Conservation (phyloP, 1,140 invertebrate genomes). For the Holotrichia oblita region DNA sequence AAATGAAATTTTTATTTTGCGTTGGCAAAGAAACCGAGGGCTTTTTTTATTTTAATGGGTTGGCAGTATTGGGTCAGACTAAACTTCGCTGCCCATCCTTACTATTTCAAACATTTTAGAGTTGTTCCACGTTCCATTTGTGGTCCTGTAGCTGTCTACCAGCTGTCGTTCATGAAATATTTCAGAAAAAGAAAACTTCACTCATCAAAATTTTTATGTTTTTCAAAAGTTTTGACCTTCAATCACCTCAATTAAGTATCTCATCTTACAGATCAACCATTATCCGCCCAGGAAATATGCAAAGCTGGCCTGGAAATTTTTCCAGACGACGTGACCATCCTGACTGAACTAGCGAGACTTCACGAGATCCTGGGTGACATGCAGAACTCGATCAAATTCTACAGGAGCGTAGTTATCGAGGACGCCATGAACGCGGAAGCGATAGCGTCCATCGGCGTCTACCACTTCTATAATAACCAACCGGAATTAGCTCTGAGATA, state of each 20-base stretch:
- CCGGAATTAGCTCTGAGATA: slow-evolving; percentile 96
- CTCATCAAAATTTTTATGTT: no score
- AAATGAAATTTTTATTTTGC: no score
- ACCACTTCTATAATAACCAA: slow-evolving; percentile 98
- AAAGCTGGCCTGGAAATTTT: slow-evolving; percentile 85
- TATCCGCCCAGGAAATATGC: slow-evolving; percentile 89
- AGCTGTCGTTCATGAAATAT: no score
- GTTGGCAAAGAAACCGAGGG: no score
- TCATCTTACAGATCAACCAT: slow-evolving; percentile 82
- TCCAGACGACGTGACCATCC: slow-evolving; percentile 83
- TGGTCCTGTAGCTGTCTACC: no score
- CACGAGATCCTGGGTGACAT: slow-evolving; percentile 86
- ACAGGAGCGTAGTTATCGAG: slow-evolving; percentile 84
- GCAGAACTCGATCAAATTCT: slow-evolving; percentile 80
- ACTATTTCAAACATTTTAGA: no score
- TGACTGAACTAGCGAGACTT: slow-evolving; percentile 89
- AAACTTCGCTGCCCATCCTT: no score
- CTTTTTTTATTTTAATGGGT: no score
- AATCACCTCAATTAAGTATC: not conserved
- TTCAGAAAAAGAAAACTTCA: no score
- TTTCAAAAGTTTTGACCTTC: no score
- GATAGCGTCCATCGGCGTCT: slow-evolving; percentile 95
- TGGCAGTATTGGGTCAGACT: no score
- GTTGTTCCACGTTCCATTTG: no score
- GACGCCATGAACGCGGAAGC: slow-evolving; percentile 97